Conservation (phyloP, 2,888 invertebrate species). For the Leucoptera coffeella region DNA sequence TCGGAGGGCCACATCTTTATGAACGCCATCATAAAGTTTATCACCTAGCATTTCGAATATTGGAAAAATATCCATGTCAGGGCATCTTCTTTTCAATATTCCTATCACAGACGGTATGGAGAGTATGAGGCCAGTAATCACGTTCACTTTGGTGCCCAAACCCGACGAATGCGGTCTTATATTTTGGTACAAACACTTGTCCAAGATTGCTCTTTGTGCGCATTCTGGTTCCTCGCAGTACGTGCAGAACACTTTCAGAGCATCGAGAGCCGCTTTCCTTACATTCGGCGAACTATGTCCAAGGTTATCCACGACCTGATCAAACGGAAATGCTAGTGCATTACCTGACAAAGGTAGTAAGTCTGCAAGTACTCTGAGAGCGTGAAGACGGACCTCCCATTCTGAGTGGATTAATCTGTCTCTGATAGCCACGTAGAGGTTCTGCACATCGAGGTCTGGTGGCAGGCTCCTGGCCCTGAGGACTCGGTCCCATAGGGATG, state of each 20-base stretch:
- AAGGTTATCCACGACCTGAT: slow-evolving; percentile 70
- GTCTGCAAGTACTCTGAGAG: slow-evolving; percentile 71
- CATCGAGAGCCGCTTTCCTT: slow-evolving; percentile 72
- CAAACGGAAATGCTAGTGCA: slow-evolving; percentile 64
- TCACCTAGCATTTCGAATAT: slow-evolving; percentile 48
- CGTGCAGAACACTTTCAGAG: slow-evolving; percentile 64
- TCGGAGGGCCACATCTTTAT: slow-evolving; percentile 66
- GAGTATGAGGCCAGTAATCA: slow-evolving; percentile 60
- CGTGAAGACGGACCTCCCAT: slow-evolving; percentile 80
- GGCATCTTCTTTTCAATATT: slow-evolving; percentile 43
- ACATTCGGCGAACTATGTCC: slow-evolving; percentile 77
- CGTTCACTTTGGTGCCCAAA: slow-evolving; percentile 40
- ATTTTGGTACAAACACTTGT: slow-evolving; percentile 59
- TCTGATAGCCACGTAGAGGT: slow-evolving; percentile 64
- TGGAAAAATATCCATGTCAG: slow-evolving; percentile 38
- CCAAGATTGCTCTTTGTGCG: slow-evolving; percentile 58
- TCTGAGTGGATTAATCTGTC: slow-evolving; percentile 72
- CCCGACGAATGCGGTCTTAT: slow-evolving; percentile 47
- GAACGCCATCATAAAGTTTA: slow-evolving; percentile 42
- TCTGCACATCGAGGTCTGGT: slow-evolving; percentile 56
- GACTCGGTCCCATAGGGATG: slow-evolving; percentile 77
- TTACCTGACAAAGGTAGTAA: slow-evolving; percentile 68
- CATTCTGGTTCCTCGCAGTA: slow-evolving; percentile 63
- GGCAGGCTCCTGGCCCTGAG: slow-evolving; percentile 68
- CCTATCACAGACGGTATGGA: slow-evolving; percentile 59